phyloP scores from a whole-genome alignment of 2,888 invertebrate species.

The Rugalucina vietnamica region DNA sequence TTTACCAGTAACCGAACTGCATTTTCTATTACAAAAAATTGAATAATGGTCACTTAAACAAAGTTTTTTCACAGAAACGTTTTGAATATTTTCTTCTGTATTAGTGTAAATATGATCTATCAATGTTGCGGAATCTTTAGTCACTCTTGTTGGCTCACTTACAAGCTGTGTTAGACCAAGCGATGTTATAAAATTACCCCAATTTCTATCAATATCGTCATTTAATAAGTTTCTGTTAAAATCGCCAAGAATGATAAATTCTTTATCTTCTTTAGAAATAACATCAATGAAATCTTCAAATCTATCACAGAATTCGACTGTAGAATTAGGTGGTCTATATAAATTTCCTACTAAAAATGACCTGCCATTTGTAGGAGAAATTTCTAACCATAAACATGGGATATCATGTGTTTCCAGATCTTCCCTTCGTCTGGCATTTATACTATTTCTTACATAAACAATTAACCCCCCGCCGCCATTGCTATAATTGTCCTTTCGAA shows the following conservation, averaged over 20 bases:
- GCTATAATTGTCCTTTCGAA: not conserved
- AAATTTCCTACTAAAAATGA: not conserved
- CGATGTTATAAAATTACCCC: not conserved
- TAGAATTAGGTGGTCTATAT: not conserved
- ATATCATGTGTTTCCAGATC: not conserved
- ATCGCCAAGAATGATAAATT: not conserved
- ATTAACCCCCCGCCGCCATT: not conserved
- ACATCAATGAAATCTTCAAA: not conserved
- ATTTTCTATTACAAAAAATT: too few species aligned
- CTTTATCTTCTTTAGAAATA: not conserved
- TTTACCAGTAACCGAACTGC: too few species aligned
- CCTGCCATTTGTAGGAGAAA: not conserved
- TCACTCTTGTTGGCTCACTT: not conserved
- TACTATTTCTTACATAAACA: not conserved
- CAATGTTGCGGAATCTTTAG: not conserved
- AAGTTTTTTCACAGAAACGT: not conserved
- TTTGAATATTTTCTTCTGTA: not conserved
- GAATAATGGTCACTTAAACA: too few species aligned
- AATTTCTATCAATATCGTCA: too few species aligned
- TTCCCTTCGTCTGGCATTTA: not conserved
- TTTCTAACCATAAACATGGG: not conserved
- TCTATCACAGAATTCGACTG: not conserved
- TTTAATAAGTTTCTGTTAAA: not conserved
- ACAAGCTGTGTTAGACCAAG: not conserved
- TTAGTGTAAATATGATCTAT: not conserved